phyloP scores from a whole-genome alignment of 2,797 vertebrate species.

The Syngnathus acus region DNA sequence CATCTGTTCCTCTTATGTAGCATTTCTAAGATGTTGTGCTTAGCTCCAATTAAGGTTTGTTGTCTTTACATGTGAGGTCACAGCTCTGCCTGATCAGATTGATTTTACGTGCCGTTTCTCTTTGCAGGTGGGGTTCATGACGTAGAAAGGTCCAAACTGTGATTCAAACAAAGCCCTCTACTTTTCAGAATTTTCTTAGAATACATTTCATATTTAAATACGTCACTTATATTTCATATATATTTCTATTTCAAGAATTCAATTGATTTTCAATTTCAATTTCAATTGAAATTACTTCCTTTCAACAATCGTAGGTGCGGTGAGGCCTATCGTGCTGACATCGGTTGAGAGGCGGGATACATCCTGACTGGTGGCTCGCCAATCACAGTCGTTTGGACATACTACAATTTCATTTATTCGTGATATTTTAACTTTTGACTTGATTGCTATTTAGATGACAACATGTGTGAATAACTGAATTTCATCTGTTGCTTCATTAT shows the following conservation, averaged over 20 bases:
- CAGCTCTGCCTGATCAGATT: too few relatives aligned
- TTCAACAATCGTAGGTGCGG: not conserved
- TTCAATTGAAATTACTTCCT: not conserved
- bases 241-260: not conserved
- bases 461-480: conserved; percentile 31
- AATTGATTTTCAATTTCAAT: too few relatives aligned
- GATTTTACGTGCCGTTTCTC: too few relatives aligned
- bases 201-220: too few relatives aligned
- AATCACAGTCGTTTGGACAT: not conserved
- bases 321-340: not conserved
- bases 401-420: not conserved
- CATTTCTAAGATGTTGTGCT: too few relatives aligned
- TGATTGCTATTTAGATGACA: conserved; percentile 9
- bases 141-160: too few relatives aligned
- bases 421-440: conserved; percentile 14
- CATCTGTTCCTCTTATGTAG: too few relatives aligned
- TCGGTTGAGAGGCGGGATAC: not conserved
- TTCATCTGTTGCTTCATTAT: conserved; percentile 27
- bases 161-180: too few relatives aligned
- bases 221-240: not conserved
- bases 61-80: too few relatives aligned
- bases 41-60: too few relatives aligned
- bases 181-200: too few relatives aligned
- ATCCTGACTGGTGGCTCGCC: not conserved
- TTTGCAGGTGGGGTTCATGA: too few relatives aligned